Conservation (phyloP, 1,140 invertebrate species). For the Drosophila mauritiana region DNA sequence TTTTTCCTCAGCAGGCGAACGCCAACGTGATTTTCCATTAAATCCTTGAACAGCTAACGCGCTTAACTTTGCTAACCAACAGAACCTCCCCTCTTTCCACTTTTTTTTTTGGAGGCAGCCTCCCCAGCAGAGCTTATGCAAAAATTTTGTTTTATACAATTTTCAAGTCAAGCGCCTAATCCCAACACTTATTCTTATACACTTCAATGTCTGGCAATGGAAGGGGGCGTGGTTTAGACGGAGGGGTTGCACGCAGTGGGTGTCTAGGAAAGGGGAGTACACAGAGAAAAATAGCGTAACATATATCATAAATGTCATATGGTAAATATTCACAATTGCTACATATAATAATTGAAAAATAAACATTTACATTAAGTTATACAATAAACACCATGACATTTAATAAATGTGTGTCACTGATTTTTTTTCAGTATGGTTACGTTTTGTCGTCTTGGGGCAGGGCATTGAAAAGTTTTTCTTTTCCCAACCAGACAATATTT, state of each 20-base stretch:
- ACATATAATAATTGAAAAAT: too few relatives aligned
- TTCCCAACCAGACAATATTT: constrained; percentile 81
- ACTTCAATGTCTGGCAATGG: constrained; percentile 79
- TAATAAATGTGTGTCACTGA: background rate
- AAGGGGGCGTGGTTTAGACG: constrained; percentile 17
- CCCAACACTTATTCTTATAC: constrained; percentile 83
- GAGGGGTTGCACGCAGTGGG: constrained; percentile 5
- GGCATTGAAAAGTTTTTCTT: constrained; percentile 79
- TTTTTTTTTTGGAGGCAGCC: constrained; percentile 34
- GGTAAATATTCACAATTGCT: too few relatives aligned
- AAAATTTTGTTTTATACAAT: constrained; percentile 84
- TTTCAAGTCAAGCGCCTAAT: constrained; percentile 83
- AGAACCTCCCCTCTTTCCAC: constrained; percentile 17
- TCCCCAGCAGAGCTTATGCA: constrained; percentile 73
- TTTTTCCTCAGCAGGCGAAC: constrained; percentile 44
- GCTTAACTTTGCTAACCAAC: constrained; percentile 72
- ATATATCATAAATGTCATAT: too few relatives aligned
- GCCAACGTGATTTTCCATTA: constrained; percentile 75
- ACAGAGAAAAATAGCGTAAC: background rate
- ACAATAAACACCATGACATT: too few relatives aligned
- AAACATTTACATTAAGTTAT: background rate
- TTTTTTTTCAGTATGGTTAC: constrained; percentile 6
- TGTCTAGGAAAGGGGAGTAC: background rate
- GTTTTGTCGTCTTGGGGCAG: constrained; percentile 47
- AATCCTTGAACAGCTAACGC: constrained; percentile 81